Percentiles rank a stretch among this genome's conserved stretches.
Conservation (phyloP, 2,113 vertebrate species). For the Tricholaema leucomelas region DNA sequence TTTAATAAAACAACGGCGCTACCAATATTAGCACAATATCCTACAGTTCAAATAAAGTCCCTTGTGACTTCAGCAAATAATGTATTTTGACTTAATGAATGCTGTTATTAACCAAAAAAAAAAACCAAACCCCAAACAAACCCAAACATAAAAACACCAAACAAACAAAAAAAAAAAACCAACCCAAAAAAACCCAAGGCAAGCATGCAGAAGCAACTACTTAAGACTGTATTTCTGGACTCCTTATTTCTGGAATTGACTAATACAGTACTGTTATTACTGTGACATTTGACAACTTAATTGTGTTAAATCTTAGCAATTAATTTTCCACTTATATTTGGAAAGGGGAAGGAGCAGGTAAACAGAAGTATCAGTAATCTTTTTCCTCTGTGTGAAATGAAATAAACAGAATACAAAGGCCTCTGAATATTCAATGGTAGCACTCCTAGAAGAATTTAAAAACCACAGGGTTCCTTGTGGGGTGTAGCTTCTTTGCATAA, state of each 20-base stretch:
- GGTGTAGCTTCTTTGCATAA: neutral
- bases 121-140: no score
- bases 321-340: neutral
- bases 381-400: neutral
- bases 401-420: neutral
- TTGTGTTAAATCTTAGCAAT: neutral
- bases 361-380: neutral
- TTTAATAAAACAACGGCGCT: conserved; percentile 50
- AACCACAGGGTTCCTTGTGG: neutral
- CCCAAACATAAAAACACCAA: no score
- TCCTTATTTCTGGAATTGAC: neutral
- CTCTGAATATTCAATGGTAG: neutral
- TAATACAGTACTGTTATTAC: neutral
- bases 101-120: neutral
- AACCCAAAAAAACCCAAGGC: neutral
- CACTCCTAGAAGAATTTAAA: neutral
- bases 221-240: neutral
- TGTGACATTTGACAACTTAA: neutral
- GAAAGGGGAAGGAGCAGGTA: neutral
- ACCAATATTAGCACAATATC: conserved; percentile 28
- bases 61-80: neutral
- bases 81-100: conserved; percentile 2
- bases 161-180: neutral
- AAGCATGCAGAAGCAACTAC: neutral
- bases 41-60: neutral